A percentile compares a stretch with the other conserved stretches of the same genome.
These are phyloP conservation scores for Neotoma lepida DNA, from an alignment of 2,113 vertebrate species.

Conservation along the genomic window DNA sequence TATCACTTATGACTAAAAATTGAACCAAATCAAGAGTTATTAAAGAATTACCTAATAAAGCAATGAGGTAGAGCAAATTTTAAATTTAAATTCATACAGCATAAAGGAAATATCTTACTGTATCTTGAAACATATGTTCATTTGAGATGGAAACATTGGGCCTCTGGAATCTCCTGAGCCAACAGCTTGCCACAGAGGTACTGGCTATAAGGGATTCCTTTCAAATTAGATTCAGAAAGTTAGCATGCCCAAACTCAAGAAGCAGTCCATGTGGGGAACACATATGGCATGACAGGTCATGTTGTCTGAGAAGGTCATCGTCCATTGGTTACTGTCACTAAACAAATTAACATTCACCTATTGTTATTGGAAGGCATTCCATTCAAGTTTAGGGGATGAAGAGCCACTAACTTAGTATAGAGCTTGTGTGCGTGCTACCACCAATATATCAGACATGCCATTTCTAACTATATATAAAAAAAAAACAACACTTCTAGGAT, in stretches of 20 bases:
- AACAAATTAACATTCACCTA: background rate
- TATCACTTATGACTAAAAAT: background rate
- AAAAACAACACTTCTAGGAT: background rate
- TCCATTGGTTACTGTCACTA: background rate
- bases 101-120: background rate
- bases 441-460: background rate
- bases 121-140: background rate
- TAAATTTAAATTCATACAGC: constrained; percentile 20
- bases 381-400: background rate
- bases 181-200: background rate
- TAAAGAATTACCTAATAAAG: background rate
- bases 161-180: background rate
- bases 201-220: background rate
- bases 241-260: background rate
- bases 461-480: background rate
- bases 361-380: background rate
- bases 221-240: background rate
- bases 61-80: background rate
- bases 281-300: background rate
- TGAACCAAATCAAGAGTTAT: background rate
- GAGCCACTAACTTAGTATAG: background rate
- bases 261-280: background rate
- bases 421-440: background rate
- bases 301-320: accelerated
- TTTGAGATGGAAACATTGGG: background rate